phyloP scores from a whole-genome alignment of 2,797 vertebrate genomes.

The Siniperca obscura region DNA sequence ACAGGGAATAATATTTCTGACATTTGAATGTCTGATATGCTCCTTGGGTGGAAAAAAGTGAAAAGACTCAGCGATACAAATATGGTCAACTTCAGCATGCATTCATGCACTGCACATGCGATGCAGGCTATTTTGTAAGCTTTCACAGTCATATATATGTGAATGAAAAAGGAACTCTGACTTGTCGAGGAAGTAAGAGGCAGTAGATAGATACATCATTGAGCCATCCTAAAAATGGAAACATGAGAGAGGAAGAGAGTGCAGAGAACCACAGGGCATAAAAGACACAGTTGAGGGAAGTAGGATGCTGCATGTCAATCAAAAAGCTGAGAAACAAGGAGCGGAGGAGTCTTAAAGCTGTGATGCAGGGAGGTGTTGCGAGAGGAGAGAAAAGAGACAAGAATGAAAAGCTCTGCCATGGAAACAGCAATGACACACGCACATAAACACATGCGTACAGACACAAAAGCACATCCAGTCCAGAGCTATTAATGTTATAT shows the following conservation, averaged over 20 bases:
- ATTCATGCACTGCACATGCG: slow-evolving; percentile 23
- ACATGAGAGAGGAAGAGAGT: slow-evolving; percentile 69
- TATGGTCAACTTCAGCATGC: not conserved
- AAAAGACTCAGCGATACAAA: slow-evolving; percentile 2
- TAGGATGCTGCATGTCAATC: slow-evolving; percentile 82
- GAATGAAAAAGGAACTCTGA: slow-evolving; percentile 63
- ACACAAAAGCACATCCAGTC: slow-evolving; percentile 54
- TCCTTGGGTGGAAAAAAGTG: not conserved
- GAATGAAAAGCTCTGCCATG: slow-evolving; percentile 74
- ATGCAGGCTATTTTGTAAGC: slow-evolving; percentile 21
- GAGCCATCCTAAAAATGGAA: slow-evolving; percentile 81
- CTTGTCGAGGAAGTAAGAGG: slow-evolving; percentile 63
- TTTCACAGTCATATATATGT: slow-evolving; percentile 13
- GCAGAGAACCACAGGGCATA: slow-evolving; percentile 72
- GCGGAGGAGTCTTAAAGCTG: slow-evolving; percentile 81
- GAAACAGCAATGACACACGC: slow-evolving; percentile 59
- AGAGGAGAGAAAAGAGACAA: slow-evolving; percentile 70
- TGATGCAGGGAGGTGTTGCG: slow-evolving; percentile 79
- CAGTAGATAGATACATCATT: slow-evolving; percentile 69
- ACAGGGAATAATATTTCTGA: not conserved
- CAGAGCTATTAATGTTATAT: slow-evolving; percentile 70
- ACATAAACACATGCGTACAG: slow-evolving; percentile 6
- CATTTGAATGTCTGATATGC: slow-evolving; percentile 2
- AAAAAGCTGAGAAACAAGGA: slow-evolving; percentile 78
- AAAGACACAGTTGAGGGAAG: slow-evolving; percentile 79